A percentile compares a stretch with the other conserved stretches of the same genome.
These are phyloP conservation scores for Drosophila meridionalis DNA, from an alignment of 2,888 invertebrate species.

Conservation along the genomic window DNA sequence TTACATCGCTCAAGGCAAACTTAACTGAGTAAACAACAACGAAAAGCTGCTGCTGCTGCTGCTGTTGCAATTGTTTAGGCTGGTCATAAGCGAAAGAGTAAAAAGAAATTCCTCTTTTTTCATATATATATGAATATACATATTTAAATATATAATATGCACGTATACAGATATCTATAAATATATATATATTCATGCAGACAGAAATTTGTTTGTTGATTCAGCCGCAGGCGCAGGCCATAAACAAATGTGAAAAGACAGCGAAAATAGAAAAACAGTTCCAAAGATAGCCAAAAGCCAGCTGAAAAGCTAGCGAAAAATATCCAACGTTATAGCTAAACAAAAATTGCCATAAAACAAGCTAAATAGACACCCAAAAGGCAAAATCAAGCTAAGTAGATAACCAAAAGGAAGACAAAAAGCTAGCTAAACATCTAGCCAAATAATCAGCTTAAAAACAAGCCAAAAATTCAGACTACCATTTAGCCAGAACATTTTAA, in stretches of 20 bases:
- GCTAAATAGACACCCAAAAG: background rate
- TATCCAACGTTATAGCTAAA: background rate
- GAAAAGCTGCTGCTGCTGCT: constrained; percentile 17
- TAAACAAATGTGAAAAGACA: constrained; percentile 16
- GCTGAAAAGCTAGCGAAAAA: background rate
- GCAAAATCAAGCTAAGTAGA: background rate
- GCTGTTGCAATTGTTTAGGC: constrained; percentile 23
- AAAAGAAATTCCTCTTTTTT: constrained; percentile 13
- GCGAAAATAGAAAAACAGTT: background rate
- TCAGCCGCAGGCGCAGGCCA: constrained; percentile 26
- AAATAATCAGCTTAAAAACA: background rate
- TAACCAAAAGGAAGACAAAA: background rate
- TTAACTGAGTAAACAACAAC: constrained; percentile 34
- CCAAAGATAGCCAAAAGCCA: background rate
- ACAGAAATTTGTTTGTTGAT: constrained; percentile 47
- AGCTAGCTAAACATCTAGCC: background rate
- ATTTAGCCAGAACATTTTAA: background rate
- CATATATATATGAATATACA: background rate
- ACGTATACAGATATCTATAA: background rate
- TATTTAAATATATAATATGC: background rate
- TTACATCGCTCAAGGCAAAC: constrained; percentile 55
- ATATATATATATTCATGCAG: background rate
- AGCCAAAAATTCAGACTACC: background rate
- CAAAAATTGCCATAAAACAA: background rate
- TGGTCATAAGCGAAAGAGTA: constrained; percentile 12